Conservation (phyloP, 2,888 invertebrate species). For the Flexamia atlantica region DNA sequence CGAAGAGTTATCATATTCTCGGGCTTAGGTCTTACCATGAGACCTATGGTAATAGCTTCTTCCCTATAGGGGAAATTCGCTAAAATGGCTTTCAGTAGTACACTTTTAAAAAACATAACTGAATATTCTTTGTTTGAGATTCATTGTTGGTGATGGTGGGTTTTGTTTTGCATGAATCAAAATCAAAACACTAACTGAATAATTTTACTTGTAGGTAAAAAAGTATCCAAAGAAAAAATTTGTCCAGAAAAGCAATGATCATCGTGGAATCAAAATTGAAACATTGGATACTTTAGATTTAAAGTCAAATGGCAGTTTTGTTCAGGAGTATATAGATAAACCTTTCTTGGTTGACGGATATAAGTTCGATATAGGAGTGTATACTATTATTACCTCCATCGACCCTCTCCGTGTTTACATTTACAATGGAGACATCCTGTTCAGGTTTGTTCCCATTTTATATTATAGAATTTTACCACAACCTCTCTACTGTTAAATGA, state of each 20-base stretch:
- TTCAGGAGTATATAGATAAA: constrained; percentile 93
- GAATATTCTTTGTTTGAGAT: too few species aligned
- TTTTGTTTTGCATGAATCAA: too few species aligned
- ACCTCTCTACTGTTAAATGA: too few species aligned
- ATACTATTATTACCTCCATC: constrained; percentile 93
- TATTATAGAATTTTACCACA: constrained; percentile 60
- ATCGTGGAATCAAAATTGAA: constrained; percentile 90
- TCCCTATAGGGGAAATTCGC: too few species aligned
- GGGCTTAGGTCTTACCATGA: too few species aligned
- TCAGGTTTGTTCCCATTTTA: constrained; percentile 80
- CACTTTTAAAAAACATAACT: too few species aligned
- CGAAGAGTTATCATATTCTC: too few species aligned
- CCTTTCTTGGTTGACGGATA: constrained; percentile 94
- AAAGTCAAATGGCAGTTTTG: constrained; percentile 84
- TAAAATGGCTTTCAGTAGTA: too few species aligned
- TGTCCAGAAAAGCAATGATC: constrained; percentile 95
- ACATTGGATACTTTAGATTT: constrained; percentile 85
- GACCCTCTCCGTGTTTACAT: constrained; percentile 94
- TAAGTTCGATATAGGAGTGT: constrained; percentile 98
- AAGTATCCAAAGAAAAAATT: constrained; percentile 85
- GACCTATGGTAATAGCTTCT: too few species aligned
- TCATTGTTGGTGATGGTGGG: too few species aligned
- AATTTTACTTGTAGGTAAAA: constrained; percentile 74
- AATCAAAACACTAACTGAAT: too few species aligned
- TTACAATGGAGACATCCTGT: constrained; percentile 92